Evolutionary conservation across 1,140 invertebrate species (phyloP), one percentile per base, ranked within the genome.

Genomic region (Lepidurus packardi): DNA sequence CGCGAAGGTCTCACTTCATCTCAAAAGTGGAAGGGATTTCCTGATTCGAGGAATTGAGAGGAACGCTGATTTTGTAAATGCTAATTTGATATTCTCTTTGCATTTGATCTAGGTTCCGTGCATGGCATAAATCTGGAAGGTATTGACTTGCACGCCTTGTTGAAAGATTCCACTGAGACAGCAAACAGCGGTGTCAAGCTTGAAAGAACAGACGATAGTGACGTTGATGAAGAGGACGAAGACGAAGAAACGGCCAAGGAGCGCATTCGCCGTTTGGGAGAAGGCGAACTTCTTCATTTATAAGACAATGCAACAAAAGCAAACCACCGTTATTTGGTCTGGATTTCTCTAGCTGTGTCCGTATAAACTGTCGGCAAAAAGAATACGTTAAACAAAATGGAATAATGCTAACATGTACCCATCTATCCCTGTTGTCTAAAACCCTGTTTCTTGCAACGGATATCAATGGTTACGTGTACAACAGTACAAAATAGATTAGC

Each of bases 51-150:
- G 25, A 34, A 34, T 34, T 34, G 25, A 34, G 34, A 34, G 34
- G 34, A 34, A 34, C 34, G 3, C 34, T 34, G 34, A 34, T 34
- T 34, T 34, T 34, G 34, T 4, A 34, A 1, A 21, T 65, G 13
- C 8, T 65, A 65, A 16, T 65, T 13, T n/a, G 77, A 41, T 44
- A 8, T n/a, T 74, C 65, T 65, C 25, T 75, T 78, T 75, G 41
- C 43, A 43, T 41, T 73, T 13, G 16, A 44, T 53, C 43, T 43
- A 81, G 80, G 80, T 47, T 81, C 80, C 24, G 76, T 79, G 13
- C 80, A 81, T 78, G 80, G 80, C n/a, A 42, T 80, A 4, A 81
- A 80, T n/a, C 45, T 81, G 3, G 79, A 81, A 65, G 78, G 78
- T 42, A 65, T 81, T 65, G 77, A 81, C 47, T 53, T 81, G 24